Conservation (phyloP, 2,797 vertebrate species). For the Sebastes alutus region DNA sequence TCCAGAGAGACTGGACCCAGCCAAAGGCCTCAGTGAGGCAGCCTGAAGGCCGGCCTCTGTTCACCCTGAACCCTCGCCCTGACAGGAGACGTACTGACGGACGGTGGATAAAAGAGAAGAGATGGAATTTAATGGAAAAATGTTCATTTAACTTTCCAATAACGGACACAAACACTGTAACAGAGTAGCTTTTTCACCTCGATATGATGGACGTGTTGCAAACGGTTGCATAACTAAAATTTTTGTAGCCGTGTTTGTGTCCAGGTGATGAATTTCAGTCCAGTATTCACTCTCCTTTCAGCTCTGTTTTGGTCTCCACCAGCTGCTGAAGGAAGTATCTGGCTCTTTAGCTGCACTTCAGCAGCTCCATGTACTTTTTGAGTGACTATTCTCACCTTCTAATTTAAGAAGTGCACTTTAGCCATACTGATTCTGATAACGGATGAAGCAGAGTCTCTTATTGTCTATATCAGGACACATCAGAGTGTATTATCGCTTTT, state of each 20-base stretch:
- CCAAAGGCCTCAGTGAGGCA: constrained; percentile 43
- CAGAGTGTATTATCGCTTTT: background rate
- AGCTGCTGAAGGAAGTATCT: background rate
- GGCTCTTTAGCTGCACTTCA: background rate
- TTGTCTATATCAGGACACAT: background rate
- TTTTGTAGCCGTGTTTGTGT: background rate
- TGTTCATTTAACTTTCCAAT: constrained; percentile 3
- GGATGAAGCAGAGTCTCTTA: background rate
- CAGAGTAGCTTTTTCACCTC: background rate
- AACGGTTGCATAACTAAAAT: background rate
- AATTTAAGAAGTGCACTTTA: background rate
- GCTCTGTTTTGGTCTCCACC: background rate
- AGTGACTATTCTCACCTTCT: background rate
- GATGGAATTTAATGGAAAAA: constrained; percentile 18
- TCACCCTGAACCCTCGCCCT: constrained; percentile 26
- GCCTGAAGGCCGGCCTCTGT: constrained; percentile 60
- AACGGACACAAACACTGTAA: background rate
- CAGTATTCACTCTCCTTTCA: background rate
- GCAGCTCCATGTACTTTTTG: background rate
- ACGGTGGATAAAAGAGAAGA: constrained; percentile 15
- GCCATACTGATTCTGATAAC: background rate
- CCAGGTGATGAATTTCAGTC: background rate
- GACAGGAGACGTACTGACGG: constrained; percentile 6
- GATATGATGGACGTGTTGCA: background rate
- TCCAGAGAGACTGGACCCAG: constrained; percentile 25